Base-by-base conservation (phyloP, 2,888 invertebrate genomes). In the Pedicia rivosa region DNA sequence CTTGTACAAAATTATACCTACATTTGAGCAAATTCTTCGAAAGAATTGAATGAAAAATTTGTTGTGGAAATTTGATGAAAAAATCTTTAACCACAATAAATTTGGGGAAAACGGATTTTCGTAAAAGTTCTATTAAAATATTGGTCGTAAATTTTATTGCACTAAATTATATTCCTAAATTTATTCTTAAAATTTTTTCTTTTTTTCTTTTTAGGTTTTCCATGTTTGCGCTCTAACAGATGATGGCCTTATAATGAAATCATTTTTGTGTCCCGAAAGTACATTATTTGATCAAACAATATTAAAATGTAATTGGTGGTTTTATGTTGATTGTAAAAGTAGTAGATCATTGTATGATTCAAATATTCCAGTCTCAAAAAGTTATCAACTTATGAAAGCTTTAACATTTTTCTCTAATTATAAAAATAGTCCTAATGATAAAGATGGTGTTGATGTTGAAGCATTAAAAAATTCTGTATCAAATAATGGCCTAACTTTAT, bases 281-380 rank as follows among this genome's bases (percentile, higher is more conserved):
- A 90, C 90, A 0, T 68, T 88, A 36, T 90, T 90, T 59, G 88
- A 90, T 53, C 88, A 88, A 58, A 83, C 84, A 15, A 82, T 90
- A 43, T 67, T 90, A 5, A 87, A 87, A 55, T 90, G 90, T 60
- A 88, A 88, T 57, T 88, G 87, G 87, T 88, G 86, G 84, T 86
- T 88, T 65, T 88, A 87, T 56, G 87, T 88, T 0, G 87, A 88
- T 54, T 90, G 90, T 60, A 80, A 81, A 56, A 71, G 74, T 38
- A 83, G 86, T 15, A 74, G 72, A 47, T 73, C 72, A 44, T 64
- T 86, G 17, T 90, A 87, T 56, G 86, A 87, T 50, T 84, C 87
- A 10, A 91, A 90, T 55, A 83, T 87, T 43, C 87, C 87, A 0
- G 78, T 88, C 36, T 87, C 87, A 20, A 87, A 88, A 61, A 87